phyloP scores from a whole-genome alignment of 2,797 vertebrate genomes.

The Kryptopterus vitreolus region DNA sequence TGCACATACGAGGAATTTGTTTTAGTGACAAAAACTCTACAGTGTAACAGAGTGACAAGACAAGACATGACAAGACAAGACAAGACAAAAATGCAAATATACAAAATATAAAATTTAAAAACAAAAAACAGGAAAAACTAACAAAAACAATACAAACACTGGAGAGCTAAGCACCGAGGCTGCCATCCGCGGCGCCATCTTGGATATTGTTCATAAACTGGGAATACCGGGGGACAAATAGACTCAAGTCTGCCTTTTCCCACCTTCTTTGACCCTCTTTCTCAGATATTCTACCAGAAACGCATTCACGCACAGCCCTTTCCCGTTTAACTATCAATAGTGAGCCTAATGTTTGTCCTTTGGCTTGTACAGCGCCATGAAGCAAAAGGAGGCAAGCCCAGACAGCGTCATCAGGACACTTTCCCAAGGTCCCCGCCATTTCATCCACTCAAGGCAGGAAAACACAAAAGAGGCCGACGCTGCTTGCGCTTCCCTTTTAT shows the following conservation, averaged over 20 bases:
- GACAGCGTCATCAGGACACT: slow-evolving; percentile 36
- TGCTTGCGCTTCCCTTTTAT: slow-evolving; percentile 33
- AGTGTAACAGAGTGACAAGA: too few relatives aligned
- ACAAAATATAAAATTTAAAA: too few relatives aligned
- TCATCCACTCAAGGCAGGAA: slow-evolving; percentile 13
- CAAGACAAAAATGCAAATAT: too few relatives aligned
- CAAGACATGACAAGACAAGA: too few relatives aligned
- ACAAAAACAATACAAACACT: too few relatives aligned
- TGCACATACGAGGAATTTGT: too few relatives aligned
- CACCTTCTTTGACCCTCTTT: background rate
- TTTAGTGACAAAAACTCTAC: too few relatives aligned
- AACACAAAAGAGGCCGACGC: slow-evolving; percentile 28
- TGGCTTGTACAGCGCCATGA: background rate
- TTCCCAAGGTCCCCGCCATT: slow-evolving; percentile 35
- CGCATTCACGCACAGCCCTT: background rate
- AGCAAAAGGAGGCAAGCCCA: slow-evolving; percentile 10
- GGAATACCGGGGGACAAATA: background rate
- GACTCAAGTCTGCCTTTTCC: background rate
- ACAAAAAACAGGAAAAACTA: too few relatives aligned
- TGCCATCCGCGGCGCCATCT: too few relatives aligned
- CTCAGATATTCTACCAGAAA: background rate
- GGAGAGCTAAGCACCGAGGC: too few relatives aligned
- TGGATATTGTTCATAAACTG: too few relatives aligned
- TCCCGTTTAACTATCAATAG: background rate
- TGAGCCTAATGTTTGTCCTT: background rate